These are phyloP conservation scores for Drosophila pseudotakahashii DNA, from an alignment of 2,888 invertebrate species.

Conservation along the genomic window DNA sequence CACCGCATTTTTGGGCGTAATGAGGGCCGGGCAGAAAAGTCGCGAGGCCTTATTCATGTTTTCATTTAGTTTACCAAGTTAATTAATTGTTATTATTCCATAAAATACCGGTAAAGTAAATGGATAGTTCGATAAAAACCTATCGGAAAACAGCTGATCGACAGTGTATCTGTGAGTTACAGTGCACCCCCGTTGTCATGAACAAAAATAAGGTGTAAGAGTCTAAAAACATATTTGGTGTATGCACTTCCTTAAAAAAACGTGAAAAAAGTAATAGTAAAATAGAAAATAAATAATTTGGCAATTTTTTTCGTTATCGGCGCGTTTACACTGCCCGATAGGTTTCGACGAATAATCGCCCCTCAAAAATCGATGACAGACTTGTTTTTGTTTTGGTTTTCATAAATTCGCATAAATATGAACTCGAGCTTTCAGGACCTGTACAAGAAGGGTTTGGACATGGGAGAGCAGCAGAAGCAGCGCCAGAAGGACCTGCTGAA, in stretches of 20 bases:
- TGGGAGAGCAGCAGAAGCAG: conserved; percentile 65
- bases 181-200: no score
- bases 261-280: no score
- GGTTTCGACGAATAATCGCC: no score
- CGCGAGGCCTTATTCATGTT: conserved; percentile 87
- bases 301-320: no score
- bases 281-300: no score
- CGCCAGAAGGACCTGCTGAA: conserved; percentile 74
- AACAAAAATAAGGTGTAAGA: no score
- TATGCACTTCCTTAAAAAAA: no score
- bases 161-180: no score
- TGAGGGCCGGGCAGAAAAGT: conserved; percentile 89
- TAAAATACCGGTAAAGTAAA: conserved; percentile 16
- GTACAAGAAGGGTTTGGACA: conserved; percentile 57
- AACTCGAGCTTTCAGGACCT: conserved; percentile 57
- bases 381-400: background rate
- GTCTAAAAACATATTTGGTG: no score
- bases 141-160: no score
- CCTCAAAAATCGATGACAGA: no score
- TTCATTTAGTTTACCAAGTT: background rate
- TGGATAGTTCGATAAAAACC: background rate
- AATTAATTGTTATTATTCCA: background rate
- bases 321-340: no score
- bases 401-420: conserved; percentile 32
- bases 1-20: conserved; percentile 87